Evolutionary conservation across 2,888 invertebrate species (phyloP), one percentile per base, ranked within the genome.

Genomic region (Psococerastis gibbosa): DNA sequence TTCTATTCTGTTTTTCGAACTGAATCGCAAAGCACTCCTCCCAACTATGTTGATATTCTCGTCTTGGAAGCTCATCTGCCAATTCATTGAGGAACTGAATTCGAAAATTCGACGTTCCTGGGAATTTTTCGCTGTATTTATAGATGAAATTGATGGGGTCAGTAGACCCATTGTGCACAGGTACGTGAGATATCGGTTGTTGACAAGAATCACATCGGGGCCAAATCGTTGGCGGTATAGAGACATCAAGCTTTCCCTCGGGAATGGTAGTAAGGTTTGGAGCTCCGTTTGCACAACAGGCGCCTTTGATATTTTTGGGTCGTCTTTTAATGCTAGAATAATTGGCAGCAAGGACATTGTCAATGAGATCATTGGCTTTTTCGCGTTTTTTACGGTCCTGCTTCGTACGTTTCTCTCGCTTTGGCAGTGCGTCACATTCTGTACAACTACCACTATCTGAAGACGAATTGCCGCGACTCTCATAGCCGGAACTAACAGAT

Each of bases 211-310:
- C 49, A 38, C 46, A 32, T 48, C 55, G 52, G 4, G 64, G 64
- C 64, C 64, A 64, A 20, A 64, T 59, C 3, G 64, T 63, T 47
- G 59, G 56, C 3, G 65, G 64, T 22, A 64, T 56, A 3, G 57
- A 55, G 41, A 57, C 54, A 52, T 64, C 64, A 1, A 64, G 57
- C 45, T 56, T 53, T n/a, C 64, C 65, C 54, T 65, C 65, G 2
- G 63, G 64, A 35, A 65, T 65, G 6, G 64, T 61, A n/a, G 56
- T 61, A 20, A 65, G 55, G 3, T 60, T 60, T 2, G 56, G 52
- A 9, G 55, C 54, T 11, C 54, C 53, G 9, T 45, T 43, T 11
- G 48, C 44, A n/a, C 17, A 41, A n/a, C 17, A 41, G 43, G 11
- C 45, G 43, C 9, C 34, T 43, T 32, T 45, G 44, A 18, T 18